Conservation (phyloP, 2,113 vertebrate species). For the Callocephalon fimbriatum region DNA sequence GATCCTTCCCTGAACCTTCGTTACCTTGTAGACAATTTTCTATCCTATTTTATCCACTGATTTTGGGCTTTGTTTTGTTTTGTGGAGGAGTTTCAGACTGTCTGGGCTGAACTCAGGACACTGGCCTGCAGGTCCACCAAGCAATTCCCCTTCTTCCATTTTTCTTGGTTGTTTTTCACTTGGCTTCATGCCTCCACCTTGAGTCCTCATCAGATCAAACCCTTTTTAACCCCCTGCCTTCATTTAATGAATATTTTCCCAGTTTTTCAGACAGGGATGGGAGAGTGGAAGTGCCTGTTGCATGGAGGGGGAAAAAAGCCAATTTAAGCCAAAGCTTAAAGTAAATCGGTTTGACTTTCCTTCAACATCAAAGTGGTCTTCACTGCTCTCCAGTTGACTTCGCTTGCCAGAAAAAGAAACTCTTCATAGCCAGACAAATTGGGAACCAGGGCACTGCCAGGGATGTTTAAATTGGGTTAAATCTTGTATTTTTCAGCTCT, state of each 20-base stretch:
- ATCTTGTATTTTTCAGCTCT: not conserved
- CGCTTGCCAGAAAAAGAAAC: not conserved
- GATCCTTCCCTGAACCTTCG: not conserved
- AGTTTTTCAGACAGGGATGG: not conserved
- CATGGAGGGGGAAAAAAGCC: not conserved
- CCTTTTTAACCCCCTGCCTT: not conserved
- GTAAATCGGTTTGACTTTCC: not conserved
- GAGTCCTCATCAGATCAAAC: fast-evolving
- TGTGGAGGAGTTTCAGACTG: not conserved
- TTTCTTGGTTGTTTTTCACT: not conserved
- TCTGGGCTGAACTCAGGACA: not conserved
- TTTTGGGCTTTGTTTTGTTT: not conserved
- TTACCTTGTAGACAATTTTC: not conserved
- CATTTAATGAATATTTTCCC: not conserved
- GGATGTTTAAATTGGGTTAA: not conserved
- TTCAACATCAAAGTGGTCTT: fast-evolving
- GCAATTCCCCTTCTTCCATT: not conserved
- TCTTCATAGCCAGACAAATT: fast-evolving
- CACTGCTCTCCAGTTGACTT: not conserved
- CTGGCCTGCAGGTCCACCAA: not conserved
- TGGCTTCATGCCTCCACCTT: not conserved
- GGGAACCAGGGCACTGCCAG: not conserved
- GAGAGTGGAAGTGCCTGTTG: not conserved
- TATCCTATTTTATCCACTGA: not conserved
- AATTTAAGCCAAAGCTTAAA: not conserved